Evolutionary conservation across 2,888 invertebrate species (phyloP).

Genomic region (Dyspetes luteomarginatus): DNA sequence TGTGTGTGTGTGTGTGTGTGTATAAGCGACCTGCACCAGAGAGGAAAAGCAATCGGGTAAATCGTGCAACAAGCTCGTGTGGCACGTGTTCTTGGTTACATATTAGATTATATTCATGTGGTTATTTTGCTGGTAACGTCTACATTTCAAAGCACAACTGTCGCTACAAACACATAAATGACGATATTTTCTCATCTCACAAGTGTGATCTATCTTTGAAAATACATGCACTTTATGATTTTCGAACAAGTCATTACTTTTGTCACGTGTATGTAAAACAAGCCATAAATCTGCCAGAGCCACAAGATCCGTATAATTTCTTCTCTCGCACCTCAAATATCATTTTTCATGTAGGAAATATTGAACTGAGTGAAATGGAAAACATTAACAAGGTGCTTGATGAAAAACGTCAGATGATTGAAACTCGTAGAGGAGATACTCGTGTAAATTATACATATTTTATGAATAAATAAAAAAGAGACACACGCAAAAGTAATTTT

Average conservation of each 20-base stretch:
- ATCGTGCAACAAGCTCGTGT: conserved; percentile 74
- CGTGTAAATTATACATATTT: neutral
- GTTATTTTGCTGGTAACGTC: conserved; percentile 52
- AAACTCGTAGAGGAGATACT: too few relatives aligned
- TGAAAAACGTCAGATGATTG: too few relatives aligned
- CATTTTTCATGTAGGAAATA: conserved; percentile 5
- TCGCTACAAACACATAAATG: conserved; percentile 37
- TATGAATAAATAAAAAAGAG: neutral
- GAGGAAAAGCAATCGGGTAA: conserved; percentile 70
- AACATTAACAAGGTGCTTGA: too few relatives aligned
- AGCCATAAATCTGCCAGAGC: conserved; percentile 36
- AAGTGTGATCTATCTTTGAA: conserved; percentile 42
- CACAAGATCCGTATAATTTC: conserved; percentile 16
- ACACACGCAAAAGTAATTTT: conserved; percentile 28
- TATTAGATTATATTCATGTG: conserved; percentile 67
- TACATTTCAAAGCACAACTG: conserved; percentile 44
- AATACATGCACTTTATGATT: conserved; percentile 27
- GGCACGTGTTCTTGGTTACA: conserved; percentile 74
- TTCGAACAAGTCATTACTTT: conserved; percentile 57
- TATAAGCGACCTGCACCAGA: conserved; percentile 57
- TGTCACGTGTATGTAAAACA: conserved; percentile 19
- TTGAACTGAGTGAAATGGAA: too few relatives aligned
- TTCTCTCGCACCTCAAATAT: neutral
- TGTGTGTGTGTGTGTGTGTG: conserved; percentile 53
- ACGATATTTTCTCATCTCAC: conserved; percentile 31